phyloP scores from a whole-genome alignment of 2,113 vertebrate species.

The Pithys albifrons region DNA sequence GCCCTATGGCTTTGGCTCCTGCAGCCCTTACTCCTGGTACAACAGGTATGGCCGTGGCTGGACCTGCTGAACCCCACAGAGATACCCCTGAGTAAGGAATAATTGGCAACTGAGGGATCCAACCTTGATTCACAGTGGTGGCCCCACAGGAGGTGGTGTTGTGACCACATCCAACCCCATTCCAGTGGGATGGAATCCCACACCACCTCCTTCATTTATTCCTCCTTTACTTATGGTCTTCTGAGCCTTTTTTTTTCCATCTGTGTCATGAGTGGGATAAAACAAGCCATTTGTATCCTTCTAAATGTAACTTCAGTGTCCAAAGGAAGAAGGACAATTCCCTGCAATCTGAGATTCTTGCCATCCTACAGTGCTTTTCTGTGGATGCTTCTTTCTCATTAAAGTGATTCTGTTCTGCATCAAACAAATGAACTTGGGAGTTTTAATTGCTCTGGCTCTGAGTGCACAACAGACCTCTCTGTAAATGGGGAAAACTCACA shows the following conservation, averaged over 20 bases:
- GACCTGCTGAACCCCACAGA: not conserved
- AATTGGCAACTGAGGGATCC: rapidly evolving
- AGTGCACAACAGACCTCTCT: not conserved
- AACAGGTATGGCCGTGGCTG: not conserved
- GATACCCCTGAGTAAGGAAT: not conserved
- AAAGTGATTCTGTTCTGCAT: conserved; percentile 7
- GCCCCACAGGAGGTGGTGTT: not conserved
- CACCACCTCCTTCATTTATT: not conserved
- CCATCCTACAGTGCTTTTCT: not conserved
- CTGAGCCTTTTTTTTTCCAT: not conserved
- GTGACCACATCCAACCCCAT: not conserved
- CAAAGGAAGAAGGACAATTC: rapidly evolving
- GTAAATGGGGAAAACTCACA: not conserved
- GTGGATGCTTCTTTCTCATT: not conserved
- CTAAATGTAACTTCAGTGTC: not conserved
- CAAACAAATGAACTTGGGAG: not conserved
- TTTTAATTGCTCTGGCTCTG: not conserved
- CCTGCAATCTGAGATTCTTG: not conserved
- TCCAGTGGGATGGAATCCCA: not conserved
- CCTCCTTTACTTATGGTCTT: rapidly evolving
- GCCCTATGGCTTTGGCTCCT: not conserved
- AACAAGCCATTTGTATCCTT: not conserved
- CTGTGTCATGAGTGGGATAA: not conserved
- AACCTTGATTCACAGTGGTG: not conserved
- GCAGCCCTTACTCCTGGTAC: not conserved